phyloP scores from a whole-genome alignment of 2,113 vertebrate genomes.

The Aegotheles bennettii region DNA sequence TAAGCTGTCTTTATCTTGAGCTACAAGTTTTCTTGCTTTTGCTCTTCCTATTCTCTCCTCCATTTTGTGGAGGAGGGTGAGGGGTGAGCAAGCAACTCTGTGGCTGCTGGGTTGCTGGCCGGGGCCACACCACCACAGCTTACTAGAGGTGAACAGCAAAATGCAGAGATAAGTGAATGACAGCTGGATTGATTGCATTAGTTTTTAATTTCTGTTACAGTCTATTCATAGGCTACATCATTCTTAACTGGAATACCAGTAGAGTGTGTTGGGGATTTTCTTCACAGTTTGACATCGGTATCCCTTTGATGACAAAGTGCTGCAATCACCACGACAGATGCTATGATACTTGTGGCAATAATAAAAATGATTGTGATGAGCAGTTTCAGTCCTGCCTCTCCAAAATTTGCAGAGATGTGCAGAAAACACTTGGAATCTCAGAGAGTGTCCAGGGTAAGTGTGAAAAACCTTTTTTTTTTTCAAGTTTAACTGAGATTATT shows the following conservation, averaged over 20 bases:
- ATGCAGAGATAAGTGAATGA: background rate
- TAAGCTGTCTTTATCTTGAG: background rate
- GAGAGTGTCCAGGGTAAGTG: slow-evolving; percentile 86
- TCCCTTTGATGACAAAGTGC: slow-evolving; percentile 95
- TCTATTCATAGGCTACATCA: background rate
- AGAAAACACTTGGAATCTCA: slow-evolving; percentile 86
- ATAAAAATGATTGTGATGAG: slow-evolving; percentile 91
- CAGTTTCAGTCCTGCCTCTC: slow-evolving; percentile 91
- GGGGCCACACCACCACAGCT: background rate
- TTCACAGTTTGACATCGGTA: slow-evolving; percentile 91
- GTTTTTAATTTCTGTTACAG: background rate
- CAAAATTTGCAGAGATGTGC: slow-evolving; percentile 90
- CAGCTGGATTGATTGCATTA: background rate
- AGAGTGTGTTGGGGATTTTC: background rate
- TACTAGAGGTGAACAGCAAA: background rate
- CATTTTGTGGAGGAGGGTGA: rapidly evolving
- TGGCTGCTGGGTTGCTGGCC: background rate
- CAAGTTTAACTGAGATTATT: background rate
- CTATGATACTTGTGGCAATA: slow-evolving; percentile 88
- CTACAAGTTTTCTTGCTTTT: background rate
- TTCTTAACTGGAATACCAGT: background rate
- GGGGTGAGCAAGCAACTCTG: background rate
- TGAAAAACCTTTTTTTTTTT: background rate
- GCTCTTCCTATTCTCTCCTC: background rate
- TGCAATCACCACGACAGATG: slow-evolving; percentile 95